Conservation (phyloP, 2,113 vertebrate species). For the Ahaetulla prasina region DNA sequence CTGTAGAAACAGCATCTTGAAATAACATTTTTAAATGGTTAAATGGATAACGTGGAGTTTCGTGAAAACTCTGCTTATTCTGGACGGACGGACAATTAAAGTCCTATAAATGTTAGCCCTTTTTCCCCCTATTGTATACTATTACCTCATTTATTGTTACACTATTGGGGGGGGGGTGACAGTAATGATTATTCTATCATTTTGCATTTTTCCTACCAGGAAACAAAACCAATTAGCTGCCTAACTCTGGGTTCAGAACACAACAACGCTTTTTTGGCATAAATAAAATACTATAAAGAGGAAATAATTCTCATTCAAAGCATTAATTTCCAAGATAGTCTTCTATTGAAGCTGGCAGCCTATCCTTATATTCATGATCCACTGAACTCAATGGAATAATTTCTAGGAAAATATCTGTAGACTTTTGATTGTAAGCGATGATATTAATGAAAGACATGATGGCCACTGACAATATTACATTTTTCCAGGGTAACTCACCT, state of each 20-base stretch:
- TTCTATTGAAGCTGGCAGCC: background rate
- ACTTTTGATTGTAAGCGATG: background rate
- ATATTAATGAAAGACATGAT: background rate
- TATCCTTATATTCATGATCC: background rate
- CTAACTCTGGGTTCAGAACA: background rate
- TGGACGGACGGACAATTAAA: background rate
- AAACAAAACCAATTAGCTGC: background rate
- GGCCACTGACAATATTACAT: background rate
- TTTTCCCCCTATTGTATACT: background rate
- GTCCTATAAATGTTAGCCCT: background rate
- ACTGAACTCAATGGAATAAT: background rate
- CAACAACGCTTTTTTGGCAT: background rate
- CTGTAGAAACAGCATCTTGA: background rate
- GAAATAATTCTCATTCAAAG: background rate
- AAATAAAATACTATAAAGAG: background rate
- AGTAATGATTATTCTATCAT: background rate
- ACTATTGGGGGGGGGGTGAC: background rate
- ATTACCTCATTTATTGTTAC: background rate
- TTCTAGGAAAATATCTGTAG: background rate
- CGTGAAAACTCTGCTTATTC: background rate
- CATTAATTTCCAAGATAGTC: background rate
- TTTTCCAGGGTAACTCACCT: background rate
- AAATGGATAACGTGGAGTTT: background rate
- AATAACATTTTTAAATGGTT: slow-evolving; percentile 6
- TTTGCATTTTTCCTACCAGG: background rate